Percentiles rank a stretch among this genome's conserved stretches.
These are phyloP conservation scores for Uloborus plumipes DNA, from an alignment of 2,888 invertebrate species.

Conservation along the genomic window DNA sequence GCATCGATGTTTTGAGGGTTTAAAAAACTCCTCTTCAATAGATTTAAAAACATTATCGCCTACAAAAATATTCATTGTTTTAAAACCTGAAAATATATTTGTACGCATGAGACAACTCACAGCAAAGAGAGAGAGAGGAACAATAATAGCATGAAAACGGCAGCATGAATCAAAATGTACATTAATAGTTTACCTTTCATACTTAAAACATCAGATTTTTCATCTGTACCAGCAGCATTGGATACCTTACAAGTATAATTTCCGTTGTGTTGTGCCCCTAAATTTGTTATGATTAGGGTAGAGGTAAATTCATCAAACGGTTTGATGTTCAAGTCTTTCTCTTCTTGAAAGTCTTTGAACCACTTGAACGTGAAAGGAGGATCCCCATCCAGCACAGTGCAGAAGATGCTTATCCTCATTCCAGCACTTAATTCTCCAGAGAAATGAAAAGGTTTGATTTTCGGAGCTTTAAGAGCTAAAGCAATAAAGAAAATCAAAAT, in stretches of 20 bases:
- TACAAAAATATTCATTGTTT: too few species aligned
- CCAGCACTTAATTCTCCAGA: slow-evolving; percentile 21
- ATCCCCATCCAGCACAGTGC: slow-evolving; percentile 16
- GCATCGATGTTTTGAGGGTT: too few species aligned
- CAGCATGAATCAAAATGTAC: too few species aligned
- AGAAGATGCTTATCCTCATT: slow-evolving; percentile 2
- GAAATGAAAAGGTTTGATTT: slow-evolving; percentile 25
- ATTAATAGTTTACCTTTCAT: slow-evolving; percentile 26
- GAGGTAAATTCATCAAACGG: slow-evolving; percentile 7
- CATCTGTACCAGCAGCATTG: slow-evolving; percentile 27
- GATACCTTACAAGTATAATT: slow-evolving; percentile 57
- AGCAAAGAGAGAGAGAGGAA: too few species aligned
- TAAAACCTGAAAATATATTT: too few species aligned
- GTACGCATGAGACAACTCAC: too few species aligned
- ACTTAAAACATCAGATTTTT: slow-evolving; percentile 7
- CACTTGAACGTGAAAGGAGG: slow-evolving; percentile 34
- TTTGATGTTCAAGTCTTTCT: background rate
- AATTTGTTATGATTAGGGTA: slow-evolving; percentile 6
- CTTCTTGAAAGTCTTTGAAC: slow-evolving; percentile 21
- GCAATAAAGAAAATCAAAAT: background rate
- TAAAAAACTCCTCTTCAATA: slow-evolving; percentile 5
- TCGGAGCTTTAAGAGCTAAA: background rate
- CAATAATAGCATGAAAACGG: too few species aligned
- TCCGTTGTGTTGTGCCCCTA: slow-evolving; percentile 23
- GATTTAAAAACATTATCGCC: too few species aligned